Evolutionary conservation across 2,113 vertebrate genomes (phyloP), one percentile per base, ranked within the genome.

Genomic region (Rhinolophus sinicus): DNA sequence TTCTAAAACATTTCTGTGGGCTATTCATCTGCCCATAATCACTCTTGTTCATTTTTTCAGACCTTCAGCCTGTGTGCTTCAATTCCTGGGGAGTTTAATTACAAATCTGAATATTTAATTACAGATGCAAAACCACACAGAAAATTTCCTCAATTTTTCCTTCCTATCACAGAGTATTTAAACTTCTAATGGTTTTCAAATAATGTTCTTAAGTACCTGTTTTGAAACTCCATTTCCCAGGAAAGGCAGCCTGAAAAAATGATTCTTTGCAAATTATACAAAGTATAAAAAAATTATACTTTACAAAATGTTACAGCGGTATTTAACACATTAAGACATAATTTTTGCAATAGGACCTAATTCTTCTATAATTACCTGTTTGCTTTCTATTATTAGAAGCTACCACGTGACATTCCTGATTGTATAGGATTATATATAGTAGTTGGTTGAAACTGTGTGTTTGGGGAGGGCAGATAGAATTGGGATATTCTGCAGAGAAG

Each of bases 261-360:
- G 50, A 80, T 30, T 72, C 26, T 94, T 94, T 81, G 14, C 67
- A 60, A 52, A 95, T 47, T 47, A 47, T 47, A 47, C 47, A 47
- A 47, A 47, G 47, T 47, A 11, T 47, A 47, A 47, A 92, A 89
- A 82, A 93, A 35, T 82, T 54, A 82, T n/a, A 76, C 28, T 93
- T 93, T 78, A 10, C 72, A 70, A 54, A 95, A 96, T n/a, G n/a
- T 82, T 60, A 93, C 3, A 93, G 52, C 40, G 76, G 30, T 19
- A 40, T 84, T 73, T 44, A 56, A 54, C 75, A 38, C 16, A 54
- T 82, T 78, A 19, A 50, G 40, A 67, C 10, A 89, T 24, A 54
- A 67, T 92, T 95, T 94, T 92, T 82, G 22, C 86, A 76, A 24
- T 81, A 75, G 13, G 5, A 73, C 14, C 1, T 60, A 64, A 76